These are phyloP conservation scores for Melikaiella ostensackeni DNA, from an alignment of 2,888 invertebrate genomes.

Conservation along the genomic window DNA sequence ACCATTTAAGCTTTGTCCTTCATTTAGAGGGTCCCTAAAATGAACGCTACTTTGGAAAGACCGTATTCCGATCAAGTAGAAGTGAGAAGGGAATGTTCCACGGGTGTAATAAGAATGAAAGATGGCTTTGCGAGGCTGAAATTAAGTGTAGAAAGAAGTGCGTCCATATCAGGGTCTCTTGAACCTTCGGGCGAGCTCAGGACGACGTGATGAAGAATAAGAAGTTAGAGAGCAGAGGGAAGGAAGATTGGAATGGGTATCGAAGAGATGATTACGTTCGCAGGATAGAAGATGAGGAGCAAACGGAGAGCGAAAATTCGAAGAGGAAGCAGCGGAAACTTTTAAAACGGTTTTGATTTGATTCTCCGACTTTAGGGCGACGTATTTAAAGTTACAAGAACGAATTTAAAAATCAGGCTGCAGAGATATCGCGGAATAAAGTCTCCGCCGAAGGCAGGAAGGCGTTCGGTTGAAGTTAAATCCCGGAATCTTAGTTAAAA, in stretches of 20 bases:
- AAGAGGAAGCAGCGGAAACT: conserved; percentile 60
- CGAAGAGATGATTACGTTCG: conserved; percentile 36
- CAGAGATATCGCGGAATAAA: conserved; percentile 52
- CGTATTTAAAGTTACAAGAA: conserved; percentile 74
- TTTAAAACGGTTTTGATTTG: conserved; percentile 69
- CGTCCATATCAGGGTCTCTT: conserved; percentile 4
- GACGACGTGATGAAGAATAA: conserved; percentile 31
- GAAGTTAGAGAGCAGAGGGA: conserved; percentile 16
- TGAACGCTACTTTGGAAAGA: not conserved
- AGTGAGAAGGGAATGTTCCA: conserved; percentile 58
- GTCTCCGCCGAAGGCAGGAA: conserved; percentile 41
- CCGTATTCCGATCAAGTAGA: conserved; percentile 15
- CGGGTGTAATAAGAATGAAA: conserved; percentile 60
- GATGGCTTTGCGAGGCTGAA: conserved; percentile 56
- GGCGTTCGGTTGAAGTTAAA: conserved; percentile 63
- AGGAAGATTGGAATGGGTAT: conserved; percentile 7
- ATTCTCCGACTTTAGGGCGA: conserved; percentile 59
- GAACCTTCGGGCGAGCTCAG: not conserved
- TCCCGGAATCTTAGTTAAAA: conserved; percentile 74
- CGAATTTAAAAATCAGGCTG: conserved; percentile 73
- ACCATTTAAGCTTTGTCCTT: too few relatives aligned
- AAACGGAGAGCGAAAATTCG: conserved; percentile 45
- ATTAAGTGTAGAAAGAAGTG: conserved; percentile 58
- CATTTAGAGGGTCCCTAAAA: not conserved
- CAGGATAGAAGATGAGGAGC: conserved; percentile 35